These are phyloP conservation scores for Prosopocoilus inquinatus DNA, from an alignment of 2,888 invertebrate genomes.

Conservation along the genomic window DNA sequence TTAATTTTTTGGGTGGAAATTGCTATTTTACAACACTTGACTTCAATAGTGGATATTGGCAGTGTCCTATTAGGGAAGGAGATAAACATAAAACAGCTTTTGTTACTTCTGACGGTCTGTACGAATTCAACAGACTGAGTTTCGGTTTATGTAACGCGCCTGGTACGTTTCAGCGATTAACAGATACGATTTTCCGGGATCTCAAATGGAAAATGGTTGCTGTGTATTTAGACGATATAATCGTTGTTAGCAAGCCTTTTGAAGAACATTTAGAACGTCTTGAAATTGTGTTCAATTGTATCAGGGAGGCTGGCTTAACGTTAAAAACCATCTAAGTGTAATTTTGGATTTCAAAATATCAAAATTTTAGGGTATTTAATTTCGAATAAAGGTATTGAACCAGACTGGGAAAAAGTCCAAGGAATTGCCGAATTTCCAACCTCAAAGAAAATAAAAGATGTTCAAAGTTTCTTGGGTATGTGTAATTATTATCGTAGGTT, in stretches of 20 bases:
- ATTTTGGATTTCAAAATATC: background rate
- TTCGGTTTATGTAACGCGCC: conserved; percentile 33
- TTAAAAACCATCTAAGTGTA: conserved; percentile 2
- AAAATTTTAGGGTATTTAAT: conserved; percentile 24
- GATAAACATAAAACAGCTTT: conserved; percentile 28
- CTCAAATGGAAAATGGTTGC: conserved; percentile 27
- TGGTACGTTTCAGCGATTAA: conserved; percentile 26
- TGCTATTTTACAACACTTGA: conserved; percentile 28
- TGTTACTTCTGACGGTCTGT: conserved; percentile 25
- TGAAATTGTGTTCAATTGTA: conserved; percentile 2
- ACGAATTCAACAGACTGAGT: conserved; percentile 27
- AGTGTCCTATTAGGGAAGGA: conserved; percentile 19
- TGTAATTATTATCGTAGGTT: conserved; percentile 20
- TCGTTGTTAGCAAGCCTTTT: conserved; percentile 8
- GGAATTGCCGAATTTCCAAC: conserved; percentile 23
- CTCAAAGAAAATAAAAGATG: conserved; percentile 19
- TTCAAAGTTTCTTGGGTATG: conserved; percentile 20
- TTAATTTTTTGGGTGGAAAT: conserved; percentile 22
- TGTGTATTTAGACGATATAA: conserved; percentile 30
- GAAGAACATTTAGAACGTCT: conserved; percentile 3
- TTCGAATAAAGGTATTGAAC: conserved; percentile 23
- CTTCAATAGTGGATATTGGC: conserved; percentile 29
- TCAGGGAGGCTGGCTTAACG: conserved; percentile 8
- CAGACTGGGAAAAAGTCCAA: conserved; percentile 27
- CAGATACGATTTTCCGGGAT: conserved; percentile 25